Evolutionary conservation across 1,140 invertebrate species (phyloP).

Genomic region (Neuroterus valhalla): DNA sequence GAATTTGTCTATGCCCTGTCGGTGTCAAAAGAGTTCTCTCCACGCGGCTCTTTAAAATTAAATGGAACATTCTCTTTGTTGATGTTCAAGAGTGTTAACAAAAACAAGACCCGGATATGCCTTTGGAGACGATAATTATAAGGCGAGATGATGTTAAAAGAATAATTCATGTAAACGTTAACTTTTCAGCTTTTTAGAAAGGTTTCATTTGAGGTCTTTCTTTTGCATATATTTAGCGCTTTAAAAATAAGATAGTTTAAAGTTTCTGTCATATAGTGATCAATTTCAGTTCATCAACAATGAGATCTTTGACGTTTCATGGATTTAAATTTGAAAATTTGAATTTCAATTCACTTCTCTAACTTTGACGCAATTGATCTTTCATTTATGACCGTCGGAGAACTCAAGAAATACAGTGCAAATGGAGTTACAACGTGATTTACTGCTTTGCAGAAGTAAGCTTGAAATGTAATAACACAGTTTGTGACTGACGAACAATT

Average conservation of each 20-base stretch:
- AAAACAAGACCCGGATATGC: conserved; percentile 1
- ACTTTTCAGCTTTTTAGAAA: background rate
- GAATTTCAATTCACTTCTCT: background rate
- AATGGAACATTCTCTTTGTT: conserved; percentile 23
- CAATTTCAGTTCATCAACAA: no score
- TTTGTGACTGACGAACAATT: no score
- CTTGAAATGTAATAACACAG: background rate
- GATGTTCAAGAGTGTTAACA: conserved; percentile 16
- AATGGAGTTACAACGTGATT: conserved; percentile 8
- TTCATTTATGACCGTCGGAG: background rate
- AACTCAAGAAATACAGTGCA: background rate
- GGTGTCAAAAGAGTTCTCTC: conserved; percentile 21
- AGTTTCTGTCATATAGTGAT: no score
- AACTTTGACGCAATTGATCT: background rate
- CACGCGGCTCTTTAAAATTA: background rate
- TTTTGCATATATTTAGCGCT: no score
- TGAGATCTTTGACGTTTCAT: no score
- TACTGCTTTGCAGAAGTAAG: background rate
- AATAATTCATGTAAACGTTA: conserved; percentile 23
- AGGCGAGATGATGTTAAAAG: background rate
- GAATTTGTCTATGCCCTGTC: conserved; percentile 9
- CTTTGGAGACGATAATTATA: conserved; percentile 17
- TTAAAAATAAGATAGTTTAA: no score
- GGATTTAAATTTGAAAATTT: conserved; percentile 15
- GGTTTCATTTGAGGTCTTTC: no score